Evolutionary conservation across 2,888 invertebrate species (phyloP).

Genomic region (Lasioglossum lativentre): DNA sequence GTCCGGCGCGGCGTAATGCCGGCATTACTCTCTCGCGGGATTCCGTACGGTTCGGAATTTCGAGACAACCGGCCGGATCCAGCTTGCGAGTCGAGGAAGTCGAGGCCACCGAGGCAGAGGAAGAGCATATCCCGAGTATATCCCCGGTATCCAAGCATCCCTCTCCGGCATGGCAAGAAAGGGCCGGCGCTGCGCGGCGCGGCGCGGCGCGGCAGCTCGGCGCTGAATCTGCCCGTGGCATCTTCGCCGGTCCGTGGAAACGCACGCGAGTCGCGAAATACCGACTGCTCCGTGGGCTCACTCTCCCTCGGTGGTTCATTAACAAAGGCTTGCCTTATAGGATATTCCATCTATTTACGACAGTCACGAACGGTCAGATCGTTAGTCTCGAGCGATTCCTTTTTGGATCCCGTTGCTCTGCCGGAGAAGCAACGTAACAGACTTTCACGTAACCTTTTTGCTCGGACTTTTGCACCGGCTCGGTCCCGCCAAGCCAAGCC

Average conservation of each 20-base stretch:
- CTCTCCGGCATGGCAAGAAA: conserved; percentile 53
- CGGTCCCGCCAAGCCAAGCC: no score
- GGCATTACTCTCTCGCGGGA: conserved; percentile 60
- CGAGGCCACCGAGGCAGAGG: conserved; percentile 52
- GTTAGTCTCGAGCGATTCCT: conserved; percentile 67
- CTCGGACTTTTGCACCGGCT: neutral
- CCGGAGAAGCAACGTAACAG: neutral
- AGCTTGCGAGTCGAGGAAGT: conserved; percentile 45
- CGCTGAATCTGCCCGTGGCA: conserved; percentile 67
- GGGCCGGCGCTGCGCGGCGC: no score
- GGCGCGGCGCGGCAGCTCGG: neutral
- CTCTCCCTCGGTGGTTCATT: conserved; percentile 65
- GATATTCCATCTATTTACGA: conserved; percentile 74
- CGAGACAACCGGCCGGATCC: conserved; percentile 33
- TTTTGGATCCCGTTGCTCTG: conserved; percentile 57
- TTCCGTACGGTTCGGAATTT: conserved; percentile 66
- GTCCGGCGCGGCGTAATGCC: conserved; percentile 32
- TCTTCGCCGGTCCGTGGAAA: conserved; percentile 72
- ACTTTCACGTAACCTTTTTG: conserved; percentile 43
- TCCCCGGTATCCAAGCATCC: conserved; percentile 18
- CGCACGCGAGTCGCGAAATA: conserved; percentile 76
- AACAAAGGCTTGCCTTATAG: conserved; percentile 74
- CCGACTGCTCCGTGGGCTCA: conserved; percentile 37
- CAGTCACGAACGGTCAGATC: conserved; percentile 72
- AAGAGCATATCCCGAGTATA: conserved; percentile 1